Percentiles rank a stretch among this genome's conserved stretches.
Conservation (phyloP, 2,113 vertebrate species). For the Piaya cayana region DNA sequence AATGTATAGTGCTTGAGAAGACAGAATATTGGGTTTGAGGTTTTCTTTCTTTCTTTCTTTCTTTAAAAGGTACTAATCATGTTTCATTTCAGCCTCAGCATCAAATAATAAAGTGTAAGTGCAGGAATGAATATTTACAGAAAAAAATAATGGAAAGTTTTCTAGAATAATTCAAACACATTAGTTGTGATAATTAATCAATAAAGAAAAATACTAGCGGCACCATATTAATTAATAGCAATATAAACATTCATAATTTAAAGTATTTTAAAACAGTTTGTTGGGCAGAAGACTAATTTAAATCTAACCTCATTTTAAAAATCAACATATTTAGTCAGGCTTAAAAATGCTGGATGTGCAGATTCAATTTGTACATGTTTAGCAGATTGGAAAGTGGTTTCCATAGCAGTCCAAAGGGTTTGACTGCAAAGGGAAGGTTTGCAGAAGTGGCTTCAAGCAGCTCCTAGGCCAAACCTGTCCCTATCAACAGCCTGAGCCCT, state of each 20-base stretch:
- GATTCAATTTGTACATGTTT: neutral
- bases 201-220: slow-evolving; percentile 43
- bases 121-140: slow-evolving; percentile 43
- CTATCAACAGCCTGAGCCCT: neutral
- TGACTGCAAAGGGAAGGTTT: neutral
- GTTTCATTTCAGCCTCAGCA: neutral
- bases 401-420: neutral
- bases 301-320: neutral
- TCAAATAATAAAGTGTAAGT: neutral
- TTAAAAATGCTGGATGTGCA: neutral
- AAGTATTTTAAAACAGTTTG: slow-evolving; percentile 21
- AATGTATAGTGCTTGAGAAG: neutral
- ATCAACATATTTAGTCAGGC: neutral
- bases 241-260: slow-evolving; percentile 41
- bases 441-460: neutral
- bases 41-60: neutral
- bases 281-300: slow-evolving; percentile 22
- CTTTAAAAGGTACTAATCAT: slow-evolving; percentile 5
- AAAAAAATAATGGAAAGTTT: slow-evolving; percentile 41
- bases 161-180: slow-evolving; percentile 28
- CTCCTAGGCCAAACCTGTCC: neutral
- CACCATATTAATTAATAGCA: neutral
- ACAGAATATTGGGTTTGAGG: neutral
- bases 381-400: neutral
- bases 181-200: slow-evolving; percentile 44